These are phyloP conservation scores for Crypturellus tataupa DNA, from an alignment of 2,797 vertebrate species.

Conservation along the genomic window DNA sequence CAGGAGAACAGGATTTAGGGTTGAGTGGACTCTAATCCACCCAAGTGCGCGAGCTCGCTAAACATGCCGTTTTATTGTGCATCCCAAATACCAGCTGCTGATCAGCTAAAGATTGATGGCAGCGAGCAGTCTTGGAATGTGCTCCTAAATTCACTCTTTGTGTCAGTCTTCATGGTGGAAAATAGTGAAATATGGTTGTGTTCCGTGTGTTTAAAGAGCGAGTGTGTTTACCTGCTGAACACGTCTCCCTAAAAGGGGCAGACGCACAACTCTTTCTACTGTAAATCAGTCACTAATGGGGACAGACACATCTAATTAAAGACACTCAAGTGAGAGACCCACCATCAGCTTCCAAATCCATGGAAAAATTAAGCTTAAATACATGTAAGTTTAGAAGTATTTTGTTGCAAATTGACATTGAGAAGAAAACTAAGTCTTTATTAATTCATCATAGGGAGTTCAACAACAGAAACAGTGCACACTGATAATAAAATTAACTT, in stretches of 20 bases:
- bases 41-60: neutral
- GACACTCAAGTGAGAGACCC: neutral
- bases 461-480: neutral
- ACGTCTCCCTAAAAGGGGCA: accelerated
- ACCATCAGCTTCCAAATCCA: neutral
- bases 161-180: slow-evolving; percentile 20
- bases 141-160: slow-evolving; percentile 67
- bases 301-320: neutral
- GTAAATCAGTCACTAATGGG: neutral
- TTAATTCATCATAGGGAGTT: neutral
- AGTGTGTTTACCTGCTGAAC: neutral
- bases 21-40: slow-evolving; percentile 35
- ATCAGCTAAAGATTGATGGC: slow-evolving; percentile 67
- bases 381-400: neutral
- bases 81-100: slow-evolving; percentile 57
- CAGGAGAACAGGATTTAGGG: slow-evolving; percentile 8
- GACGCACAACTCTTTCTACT: neutral
- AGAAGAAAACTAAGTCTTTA: neutral
- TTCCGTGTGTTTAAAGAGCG: slow-evolving; percentile 45
- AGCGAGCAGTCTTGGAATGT: slow-evolving; percentile 65
- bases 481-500: neutral
- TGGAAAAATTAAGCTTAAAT: neutral
- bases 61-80: slow-evolving; percentile 60
- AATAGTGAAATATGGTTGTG: slow-evolving; percentile 26
- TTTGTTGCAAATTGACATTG: neutral